These are phyloP conservation scores for Morus bassanus DNA, from an alignment of 2,797 vertebrate genomes.

Conservation along the genomic window DNA sequence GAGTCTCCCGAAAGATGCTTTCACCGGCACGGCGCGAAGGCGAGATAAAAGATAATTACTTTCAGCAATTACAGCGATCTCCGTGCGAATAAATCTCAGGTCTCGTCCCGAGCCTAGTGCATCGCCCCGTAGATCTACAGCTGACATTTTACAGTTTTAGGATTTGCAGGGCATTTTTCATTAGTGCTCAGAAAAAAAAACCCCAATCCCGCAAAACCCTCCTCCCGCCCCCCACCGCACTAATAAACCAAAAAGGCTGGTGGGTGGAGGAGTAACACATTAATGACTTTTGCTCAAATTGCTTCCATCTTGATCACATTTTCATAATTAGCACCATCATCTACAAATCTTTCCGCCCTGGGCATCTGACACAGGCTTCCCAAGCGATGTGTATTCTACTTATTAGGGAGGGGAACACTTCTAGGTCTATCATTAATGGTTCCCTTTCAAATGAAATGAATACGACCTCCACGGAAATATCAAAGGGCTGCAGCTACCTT, in stretches of 20 bases:
- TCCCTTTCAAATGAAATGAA: constrained; percentile 38
- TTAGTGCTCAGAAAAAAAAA: neutral
- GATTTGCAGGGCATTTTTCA: neutral
- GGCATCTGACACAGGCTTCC: constrained; percentile 78
- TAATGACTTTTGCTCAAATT: constrained; percentile 89
- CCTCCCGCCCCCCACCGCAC: neutral
- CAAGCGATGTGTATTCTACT: constrained; percentile 15
- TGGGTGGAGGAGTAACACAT: constrained; percentile 84
- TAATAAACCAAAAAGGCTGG: constrained; percentile 27
- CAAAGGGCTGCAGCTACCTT: constrained; percentile 28
- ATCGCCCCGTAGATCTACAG: neutral
- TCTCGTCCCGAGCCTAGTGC: neutral
- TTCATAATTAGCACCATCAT: constrained; percentile 91
- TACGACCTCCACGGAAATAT: constrained; percentile 36
- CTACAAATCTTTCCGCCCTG: constrained; percentile 88
- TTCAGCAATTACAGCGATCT: neutral
- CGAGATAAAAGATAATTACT: neutral
- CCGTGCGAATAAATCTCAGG: neutral
- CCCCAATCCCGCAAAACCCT: neutral
- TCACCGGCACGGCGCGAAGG: neutral
- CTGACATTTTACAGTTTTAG: neutral
- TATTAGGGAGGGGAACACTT: neutral
- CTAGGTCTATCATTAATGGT: constrained; percentile 30
- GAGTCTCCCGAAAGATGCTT: neutral
- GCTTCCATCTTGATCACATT: constrained; percentile 90